Evolutionary conservation across 2,888 invertebrate species (phyloP).

Genomic region (Apodemia duryi): DNA sequence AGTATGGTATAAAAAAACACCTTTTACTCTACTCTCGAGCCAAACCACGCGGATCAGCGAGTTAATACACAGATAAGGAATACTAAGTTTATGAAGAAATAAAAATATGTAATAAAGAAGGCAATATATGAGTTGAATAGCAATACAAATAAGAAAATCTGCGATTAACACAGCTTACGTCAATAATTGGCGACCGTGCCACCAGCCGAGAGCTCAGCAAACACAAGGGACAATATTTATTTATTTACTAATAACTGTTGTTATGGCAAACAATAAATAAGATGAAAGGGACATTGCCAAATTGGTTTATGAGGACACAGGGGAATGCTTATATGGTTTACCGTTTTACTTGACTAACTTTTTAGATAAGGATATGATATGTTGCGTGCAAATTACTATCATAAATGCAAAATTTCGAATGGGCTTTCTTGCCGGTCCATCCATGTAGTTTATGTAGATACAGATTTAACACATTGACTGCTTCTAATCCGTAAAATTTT

Average conservation of each 20-base stretch:
- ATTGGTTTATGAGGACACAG: slow-evolving; percentile 70
- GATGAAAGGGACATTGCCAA: slow-evolving; percentile 67
- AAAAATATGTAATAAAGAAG: slow-evolving; percentile 21
- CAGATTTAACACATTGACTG: too few relatives aligned
- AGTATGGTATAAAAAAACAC: too few relatives aligned
- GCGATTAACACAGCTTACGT: slow-evolving; percentile 54
- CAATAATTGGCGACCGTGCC: slow-evolving; percentile 65
- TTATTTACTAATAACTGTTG: slow-evolving; percentile 72
- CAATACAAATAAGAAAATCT: slow-evolving; percentile 48
- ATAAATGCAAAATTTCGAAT: too few relatives aligned
- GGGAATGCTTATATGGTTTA: slow-evolving; percentile 46
- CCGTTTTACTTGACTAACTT: background rate
- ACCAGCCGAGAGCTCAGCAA: slow-evolving; percentile 57
- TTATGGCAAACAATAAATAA: slow-evolving; percentile 69
- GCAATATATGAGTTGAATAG: slow-evolving; percentile 39
- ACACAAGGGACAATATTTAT: slow-evolving; percentile 72
- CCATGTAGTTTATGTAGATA: too few relatives aligned
- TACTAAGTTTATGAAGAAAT: background rate
- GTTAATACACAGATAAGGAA: background rate
- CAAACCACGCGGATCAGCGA: background rate
- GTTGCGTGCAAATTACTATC: too few relatives aligned
- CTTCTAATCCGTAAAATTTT: too few relatives aligned
- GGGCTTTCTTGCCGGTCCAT: too few relatives aligned
- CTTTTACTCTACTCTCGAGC: too few relatives aligned
- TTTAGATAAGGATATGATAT: too few relatives aligned